Evolutionary conservation across 2,888 invertebrate species (phyloP).

Genomic region (Acanthosepion pharaonis): DNA sequence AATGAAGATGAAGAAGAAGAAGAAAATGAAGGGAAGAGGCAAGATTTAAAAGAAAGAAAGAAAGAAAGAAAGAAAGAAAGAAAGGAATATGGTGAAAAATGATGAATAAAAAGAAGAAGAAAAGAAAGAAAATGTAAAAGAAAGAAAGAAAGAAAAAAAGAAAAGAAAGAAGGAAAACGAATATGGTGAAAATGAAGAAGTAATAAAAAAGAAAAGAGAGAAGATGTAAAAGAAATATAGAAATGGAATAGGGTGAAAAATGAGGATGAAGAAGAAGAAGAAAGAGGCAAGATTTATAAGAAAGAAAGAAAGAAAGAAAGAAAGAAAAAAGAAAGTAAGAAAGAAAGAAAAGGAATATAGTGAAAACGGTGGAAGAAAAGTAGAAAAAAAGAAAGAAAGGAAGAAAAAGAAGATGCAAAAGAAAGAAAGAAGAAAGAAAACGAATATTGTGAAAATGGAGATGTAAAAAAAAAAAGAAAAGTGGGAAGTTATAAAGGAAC

Average conservation of each 20-base stretch:
- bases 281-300: too few relatives aligned
- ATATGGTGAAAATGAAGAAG: too few relatives aligned
- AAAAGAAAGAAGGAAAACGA: neutral
- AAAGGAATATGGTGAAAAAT: neutral
- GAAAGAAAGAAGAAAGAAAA: neutral
- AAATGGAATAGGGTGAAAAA: too few relatives aligned
- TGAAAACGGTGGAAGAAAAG: neutral
- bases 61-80: too few relatives aligned
- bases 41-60: too few relatives aligned
- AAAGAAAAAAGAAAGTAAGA: neutral
- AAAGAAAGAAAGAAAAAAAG: neutral
- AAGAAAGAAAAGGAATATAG: neutral
- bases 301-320: fast-evolving
- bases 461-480: neutral
- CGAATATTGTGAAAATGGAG: neutral
- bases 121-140: neutral
- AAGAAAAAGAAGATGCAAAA: neutral
- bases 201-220: neutral
- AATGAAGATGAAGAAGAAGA: too few relatives aligned
- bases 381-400: too few relatives aligned
- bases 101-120: neutral
- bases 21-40: neutral
- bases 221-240: too few relatives aligned
- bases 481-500: too few relatives aligned
- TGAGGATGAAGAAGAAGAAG: too few relatives aligned